These are phyloP conservation scores for Priocnemis perturbator DNA, from an alignment of 2,888 invertebrate species.

Conservation along the genomic window DNA sequence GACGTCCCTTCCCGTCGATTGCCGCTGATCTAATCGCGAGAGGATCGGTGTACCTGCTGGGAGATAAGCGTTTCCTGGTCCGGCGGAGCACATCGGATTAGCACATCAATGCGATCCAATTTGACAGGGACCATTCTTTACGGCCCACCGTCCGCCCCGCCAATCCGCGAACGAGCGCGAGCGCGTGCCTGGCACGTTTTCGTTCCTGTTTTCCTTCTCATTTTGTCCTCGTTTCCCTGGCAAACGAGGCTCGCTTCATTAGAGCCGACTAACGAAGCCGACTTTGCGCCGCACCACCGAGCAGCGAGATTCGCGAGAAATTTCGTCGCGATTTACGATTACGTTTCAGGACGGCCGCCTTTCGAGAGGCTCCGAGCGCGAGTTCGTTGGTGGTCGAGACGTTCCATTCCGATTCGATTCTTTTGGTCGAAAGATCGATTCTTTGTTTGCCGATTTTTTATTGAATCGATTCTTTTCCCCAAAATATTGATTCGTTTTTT, in stretches of 20 bases:
- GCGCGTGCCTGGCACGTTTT: neutral
- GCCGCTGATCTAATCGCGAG: constrained; percentile 29
- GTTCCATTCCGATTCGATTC: too few relatives aligned
- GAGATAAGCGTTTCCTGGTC: constrained; percentile 32
- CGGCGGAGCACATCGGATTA: constrained; percentile 29
- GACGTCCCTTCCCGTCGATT: constrained; percentile 26
- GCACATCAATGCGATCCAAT: constrained; percentile 54
- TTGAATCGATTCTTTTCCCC: too few relatives aligned
- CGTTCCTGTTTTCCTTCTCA: neutral
- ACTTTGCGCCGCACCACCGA: too few relatives aligned
- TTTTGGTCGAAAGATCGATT: too few relatives aligned
- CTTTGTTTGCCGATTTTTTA: too few relatives aligned
- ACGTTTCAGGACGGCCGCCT: too few relatives aligned
- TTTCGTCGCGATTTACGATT: too few relatives aligned
- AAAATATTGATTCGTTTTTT: too few relatives aligned
- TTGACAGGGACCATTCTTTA: constrained; percentile 42
- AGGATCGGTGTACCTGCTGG: constrained; percentile 18
- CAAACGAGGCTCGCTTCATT: neutral
- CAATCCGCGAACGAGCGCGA: neutral
- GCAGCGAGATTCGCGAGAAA: too few relatives aligned
- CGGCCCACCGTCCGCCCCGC: constrained; percentile 1
- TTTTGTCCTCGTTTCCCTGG: neutral
- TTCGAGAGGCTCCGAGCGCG: too few relatives aligned
- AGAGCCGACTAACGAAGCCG: too few relatives aligned
- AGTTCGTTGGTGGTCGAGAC: too few relatives aligned